Base-by-base conservation (phyloP, 2,888 invertebrate genomes). In the Xestia xanthographa region DNA sequence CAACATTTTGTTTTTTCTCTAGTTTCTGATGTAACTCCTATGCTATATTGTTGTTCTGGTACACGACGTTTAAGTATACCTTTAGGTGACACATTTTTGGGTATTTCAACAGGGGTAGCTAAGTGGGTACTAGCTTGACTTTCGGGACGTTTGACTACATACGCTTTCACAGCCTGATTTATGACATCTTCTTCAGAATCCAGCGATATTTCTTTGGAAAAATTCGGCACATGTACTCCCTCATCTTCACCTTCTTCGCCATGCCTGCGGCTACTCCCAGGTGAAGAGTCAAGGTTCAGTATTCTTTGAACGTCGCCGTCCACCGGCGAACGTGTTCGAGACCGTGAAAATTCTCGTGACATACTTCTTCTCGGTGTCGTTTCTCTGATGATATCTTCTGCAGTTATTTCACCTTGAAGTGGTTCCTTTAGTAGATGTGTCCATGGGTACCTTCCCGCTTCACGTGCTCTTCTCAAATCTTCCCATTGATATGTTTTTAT, bases 401-500 rank as follows among this genome's bases (percentile, higher is more conserved):
- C 96, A 68, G 96, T 96, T 80, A 97, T 94, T 90, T 95, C 95
- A 72, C 95, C 96, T 88, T 94, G 94, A 38, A 97, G 92, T 0
- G 97, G 97, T 41, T 96, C 97, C 92, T 98, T 98, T 89, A 98
- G 97, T 43, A 98, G 94, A 93, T 98, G 97, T 22, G 98, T 98
- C 98, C 98, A 98, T 86, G 98, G 98, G 91, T 98, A 98, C 66
- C 97, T 97, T 83, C 98, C 98, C 91, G 97, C 97, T 89, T 97
- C 97, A 94, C 97, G 97, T 87, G 97, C 97, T 92, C 98, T 97
- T 89, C 97, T 95, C 62, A 98, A 95, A 94, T 98, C 98, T 95
- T 98, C 98, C 98, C 98, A 98, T 96, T 97, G 97, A 94, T 98
- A 98, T 72, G 98, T 98, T 94, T 98, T 97, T 89, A 98, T 96